Percentiles rank a stretch among this genome's conserved stretches.
Evolutionary conservation across 2,797 vertebrate genomes (phyloP).

Genomic region (Sebastes umbrosus): DNA sequence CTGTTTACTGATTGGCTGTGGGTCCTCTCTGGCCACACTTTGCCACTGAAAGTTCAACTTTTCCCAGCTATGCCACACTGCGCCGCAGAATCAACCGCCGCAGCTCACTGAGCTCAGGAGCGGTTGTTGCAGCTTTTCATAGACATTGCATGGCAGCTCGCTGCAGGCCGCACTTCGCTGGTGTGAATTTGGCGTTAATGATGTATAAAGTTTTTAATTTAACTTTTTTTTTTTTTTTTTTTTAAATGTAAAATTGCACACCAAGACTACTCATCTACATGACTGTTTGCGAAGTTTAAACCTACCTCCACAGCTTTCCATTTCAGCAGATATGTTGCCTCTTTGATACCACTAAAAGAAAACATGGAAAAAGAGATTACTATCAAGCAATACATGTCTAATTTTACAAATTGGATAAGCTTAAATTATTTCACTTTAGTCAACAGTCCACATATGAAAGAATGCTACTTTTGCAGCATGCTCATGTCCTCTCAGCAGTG

Average conservation of each 20-base stretch:
- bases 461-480: neutral
- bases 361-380: neutral
- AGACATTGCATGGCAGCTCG: no score
- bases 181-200: no score
- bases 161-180: no score
- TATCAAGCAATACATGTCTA: neutral
- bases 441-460: neutral
- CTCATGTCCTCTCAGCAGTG: neutral
- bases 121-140: no score
- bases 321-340: constrained; percentile 56
- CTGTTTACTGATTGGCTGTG: no score
- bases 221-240: neutral
- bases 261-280: neutral
- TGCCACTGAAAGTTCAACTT: no score
- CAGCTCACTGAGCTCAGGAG: no score
- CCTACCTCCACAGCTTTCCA: constrained; percentile 77
- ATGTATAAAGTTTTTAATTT: no score
- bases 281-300: neutral
- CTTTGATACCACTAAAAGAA: constrained; percentile 54
- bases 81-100: no score
- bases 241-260: neutral
- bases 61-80: no score
- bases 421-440: neutral
- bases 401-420: neutral
- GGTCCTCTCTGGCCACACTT: no score